These are phyloP conservation scores for Cinara cedri DNA, from an alignment of 2,888 invertebrate species.

Conservation along the genomic window DNA sequence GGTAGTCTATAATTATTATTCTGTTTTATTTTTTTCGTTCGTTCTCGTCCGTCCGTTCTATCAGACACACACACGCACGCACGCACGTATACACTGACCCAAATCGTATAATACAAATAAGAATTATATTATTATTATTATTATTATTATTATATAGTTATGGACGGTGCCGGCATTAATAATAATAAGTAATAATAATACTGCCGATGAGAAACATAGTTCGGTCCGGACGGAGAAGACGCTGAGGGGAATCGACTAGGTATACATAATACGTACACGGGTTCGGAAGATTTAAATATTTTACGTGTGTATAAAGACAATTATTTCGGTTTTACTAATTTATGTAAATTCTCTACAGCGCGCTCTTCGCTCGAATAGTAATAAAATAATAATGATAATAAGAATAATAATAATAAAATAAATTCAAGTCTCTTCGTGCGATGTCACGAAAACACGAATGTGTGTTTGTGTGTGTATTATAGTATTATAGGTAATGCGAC, in stretches of 20 bases:
- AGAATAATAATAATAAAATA: too few relatives aligned
- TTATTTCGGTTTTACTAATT: constrained; percentile 39
- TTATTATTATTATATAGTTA: not conserved
- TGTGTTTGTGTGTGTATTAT: not conserved
- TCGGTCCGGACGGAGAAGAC: not conserved
- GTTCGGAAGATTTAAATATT: constrained; percentile 36
- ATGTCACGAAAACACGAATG: not conserved
- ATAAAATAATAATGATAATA: too few relatives aligned
- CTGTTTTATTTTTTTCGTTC: not conserved
- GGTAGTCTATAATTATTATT: constrained; percentile 50
- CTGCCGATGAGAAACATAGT: not conserved
- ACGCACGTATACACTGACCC: constrained; percentile 28
- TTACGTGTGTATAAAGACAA: not conserved
- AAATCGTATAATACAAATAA: constrained; percentile 35
- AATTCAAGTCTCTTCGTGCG: not conserved
- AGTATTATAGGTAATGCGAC: too few relatives aligned
- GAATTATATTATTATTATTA: constrained; percentile 25
- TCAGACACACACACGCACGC: constrained; percentile 14
- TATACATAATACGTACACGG: not conserved
- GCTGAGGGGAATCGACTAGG: too few relatives aligned
- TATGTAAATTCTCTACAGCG: constrained; percentile 48
- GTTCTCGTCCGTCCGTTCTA: too few relatives aligned
- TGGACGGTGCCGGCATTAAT: not conserved
- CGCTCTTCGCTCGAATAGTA: too few relatives aligned
- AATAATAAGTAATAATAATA: too few relatives aligned